These are phyloP conservation scores for Catocala fraxini DNA, from an alignment of 2,888 invertebrate species.

Conservation along the genomic window DNA sequence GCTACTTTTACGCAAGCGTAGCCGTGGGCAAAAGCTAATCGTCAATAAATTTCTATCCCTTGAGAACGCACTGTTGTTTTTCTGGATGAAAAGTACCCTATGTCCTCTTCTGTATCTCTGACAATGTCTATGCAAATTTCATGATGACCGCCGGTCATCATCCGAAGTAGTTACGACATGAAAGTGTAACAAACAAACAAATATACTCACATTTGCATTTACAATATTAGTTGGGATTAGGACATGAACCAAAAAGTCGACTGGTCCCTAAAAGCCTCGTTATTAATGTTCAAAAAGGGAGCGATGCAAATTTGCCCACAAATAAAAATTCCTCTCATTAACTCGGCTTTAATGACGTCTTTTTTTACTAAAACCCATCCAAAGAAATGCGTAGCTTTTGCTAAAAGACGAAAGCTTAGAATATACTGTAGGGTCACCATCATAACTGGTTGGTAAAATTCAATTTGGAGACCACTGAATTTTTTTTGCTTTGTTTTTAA, in stretches of 20 bases:
- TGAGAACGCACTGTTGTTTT: no score
- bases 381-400: constrained; percentile 52
- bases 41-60: no score
- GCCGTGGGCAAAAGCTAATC: no score
- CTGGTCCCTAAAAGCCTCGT: constrained; percentile 45
- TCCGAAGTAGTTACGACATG: no score
- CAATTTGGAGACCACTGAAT: neutral
- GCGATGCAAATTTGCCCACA: constrained; percentile 53
- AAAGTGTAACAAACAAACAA: no score
- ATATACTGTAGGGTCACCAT: constrained; percentile 40
- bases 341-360: constrained; percentile 54
- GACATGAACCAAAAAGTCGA: constrained; percentile 18
- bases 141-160: no score
- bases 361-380: constrained; percentile 47
- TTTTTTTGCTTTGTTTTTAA: no score
- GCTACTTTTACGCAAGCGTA: no score
- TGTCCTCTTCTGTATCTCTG: no score
- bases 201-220: no score
- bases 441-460: neutral
- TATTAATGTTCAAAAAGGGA: constrained; percentile 51
- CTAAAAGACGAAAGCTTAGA: constrained; percentile 48
- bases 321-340: constrained; percentile 62
- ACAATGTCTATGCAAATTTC: no score
- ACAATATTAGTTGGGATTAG: neutral
- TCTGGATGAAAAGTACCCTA: no score